These are phyloP conservation scores for Semicossyphus pulcher DNA, from an alignment of 2,113 vertebrate species.

Conservation along the genomic window DNA sequence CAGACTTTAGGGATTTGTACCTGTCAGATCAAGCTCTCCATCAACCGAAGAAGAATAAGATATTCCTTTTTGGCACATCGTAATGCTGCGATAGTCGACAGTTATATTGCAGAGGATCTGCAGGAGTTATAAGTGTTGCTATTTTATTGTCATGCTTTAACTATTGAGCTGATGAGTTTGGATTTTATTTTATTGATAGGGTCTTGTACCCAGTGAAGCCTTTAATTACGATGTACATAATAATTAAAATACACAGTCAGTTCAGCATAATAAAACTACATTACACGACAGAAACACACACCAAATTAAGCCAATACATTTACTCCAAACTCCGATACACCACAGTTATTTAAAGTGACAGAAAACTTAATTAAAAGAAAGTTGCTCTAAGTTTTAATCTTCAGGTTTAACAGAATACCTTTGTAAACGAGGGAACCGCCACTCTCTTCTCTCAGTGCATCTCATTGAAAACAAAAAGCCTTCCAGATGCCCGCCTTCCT, in stretches of 20 bases:
- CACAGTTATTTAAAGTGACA: no score
- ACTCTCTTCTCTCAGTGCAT: conserved; percentile 30
- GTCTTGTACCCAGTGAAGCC: no score
- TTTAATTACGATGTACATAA: no score
- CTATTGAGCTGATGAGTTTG: not conserved
- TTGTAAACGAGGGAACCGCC: conserved; percentile 9
- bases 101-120: not conserved
- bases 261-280: no score
- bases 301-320: no score
- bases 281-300: no score
- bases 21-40: conserved; percentile 25
- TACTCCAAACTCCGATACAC: no score
- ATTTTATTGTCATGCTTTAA: not conserved
- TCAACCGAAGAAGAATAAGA: conserved; percentile 2
- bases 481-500: conserved; percentile 68
- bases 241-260: no score
- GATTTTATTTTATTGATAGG: no score
- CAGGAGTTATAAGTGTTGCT: no score
- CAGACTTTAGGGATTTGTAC: conserved; percentile 1
- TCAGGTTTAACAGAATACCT: conserved; percentile 13
- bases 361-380: no score
- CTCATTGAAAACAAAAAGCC: conserved; percentile 50
- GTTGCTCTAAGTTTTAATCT: no score
- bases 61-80: not conserved
- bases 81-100: not conserved